These are phyloP conservation scores for Zaprionus capensis DNA, from an alignment of 1,140 invertebrate genomes.

Conservation along the genomic window DNA sequence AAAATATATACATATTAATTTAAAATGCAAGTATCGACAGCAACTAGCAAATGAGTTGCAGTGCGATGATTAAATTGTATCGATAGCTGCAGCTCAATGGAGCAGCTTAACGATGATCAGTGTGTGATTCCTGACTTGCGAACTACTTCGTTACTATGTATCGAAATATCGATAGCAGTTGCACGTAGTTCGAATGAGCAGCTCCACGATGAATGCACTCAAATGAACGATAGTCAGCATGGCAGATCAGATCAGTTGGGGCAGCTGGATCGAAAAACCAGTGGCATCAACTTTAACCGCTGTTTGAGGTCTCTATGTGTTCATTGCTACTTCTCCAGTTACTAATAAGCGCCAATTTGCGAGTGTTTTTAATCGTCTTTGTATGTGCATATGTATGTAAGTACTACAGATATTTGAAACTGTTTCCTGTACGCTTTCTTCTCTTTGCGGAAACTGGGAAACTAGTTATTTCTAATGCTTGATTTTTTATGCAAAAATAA, in stretches of 20 bases:
- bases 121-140: no score
- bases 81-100: no score
- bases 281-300: no score
- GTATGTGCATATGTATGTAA: background rate
- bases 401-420: background rate
- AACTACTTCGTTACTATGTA: no score
- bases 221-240: background rate
- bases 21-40: background rate
- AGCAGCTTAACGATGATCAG: no score
- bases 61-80: background rate
- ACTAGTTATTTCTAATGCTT: slow-evolving; percentile 10
- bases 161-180: no score
- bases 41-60: background rate
- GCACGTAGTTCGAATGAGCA: no score
- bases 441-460: slow-evolving; percentile 8
- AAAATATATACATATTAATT: background rate
- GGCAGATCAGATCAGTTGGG: background rate
- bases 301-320: no score
- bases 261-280: no score
- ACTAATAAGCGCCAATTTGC: background rate
- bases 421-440: background rate
- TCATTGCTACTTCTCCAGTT: background rate
- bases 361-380: background rate
- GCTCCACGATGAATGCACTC: background rate
- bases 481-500: slow-evolving; percentile 14